Evolutionary conservation across 2,888 invertebrate species (phyloP), one percentile per base, ranked within the genome.

Genomic region (Tridacna crocea): DNA sequence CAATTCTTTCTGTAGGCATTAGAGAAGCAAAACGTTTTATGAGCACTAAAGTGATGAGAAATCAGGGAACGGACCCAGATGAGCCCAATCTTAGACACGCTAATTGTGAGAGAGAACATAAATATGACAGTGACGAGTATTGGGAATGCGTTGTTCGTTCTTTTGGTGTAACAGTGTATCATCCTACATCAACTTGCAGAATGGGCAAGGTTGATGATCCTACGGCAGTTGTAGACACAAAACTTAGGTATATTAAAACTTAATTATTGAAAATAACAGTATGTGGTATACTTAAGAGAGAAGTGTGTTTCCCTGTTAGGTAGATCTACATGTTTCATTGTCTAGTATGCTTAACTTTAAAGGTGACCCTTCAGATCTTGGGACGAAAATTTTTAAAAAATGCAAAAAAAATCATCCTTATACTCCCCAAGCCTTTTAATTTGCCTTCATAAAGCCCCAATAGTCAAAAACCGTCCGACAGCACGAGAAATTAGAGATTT

Each of bases 101-200:
- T 66, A 46, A 66, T 46, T 66, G 66, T 66, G 46, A 66, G 36
- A 17, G 36, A 8, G 46, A 66, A 36, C 26, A 66, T 22, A 17
- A 15, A 19, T 66, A 66, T 22, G 66, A 66, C n/a, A 46, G 19
- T 36, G 66, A 66, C 46, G 66, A 13, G 3, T 66, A 66, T 46
- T 66, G 66, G 66, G 66, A 27, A 36, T 66, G 66, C 46, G 36
- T 46, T 46, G 46, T 66, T 24, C 66, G 66, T 10, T 27, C 66
- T 46, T 3, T 26, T 15, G 66, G 19, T 8, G 46, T 66, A 15
- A 46, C 66, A 10, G 66, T 66, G 2, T 66, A 66, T 36, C 66
- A 66, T 46, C 66, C 66, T 11, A 66, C 66, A 6, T 46, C 66
- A 3, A 66, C 66, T 3, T 66, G 66, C 24, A 66, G 24, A 19